A percentile compares a stretch with the other conserved stretches of the same genome.
Conservation (phyloP, 2,888 invertebrate species). For the Dione juno region DNA sequence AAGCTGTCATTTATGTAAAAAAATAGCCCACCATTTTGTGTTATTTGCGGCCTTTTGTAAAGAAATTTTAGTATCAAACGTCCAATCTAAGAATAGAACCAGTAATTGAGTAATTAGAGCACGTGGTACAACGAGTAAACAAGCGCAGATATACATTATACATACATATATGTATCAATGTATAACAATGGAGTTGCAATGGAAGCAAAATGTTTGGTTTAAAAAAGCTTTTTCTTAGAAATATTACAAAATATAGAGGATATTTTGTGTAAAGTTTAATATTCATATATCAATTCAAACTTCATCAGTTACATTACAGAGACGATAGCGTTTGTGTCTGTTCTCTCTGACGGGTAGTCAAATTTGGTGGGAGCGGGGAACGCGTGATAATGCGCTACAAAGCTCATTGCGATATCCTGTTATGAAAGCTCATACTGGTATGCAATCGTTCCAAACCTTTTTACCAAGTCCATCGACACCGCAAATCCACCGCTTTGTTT, state of each 20-base stretch:
- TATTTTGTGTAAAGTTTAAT: too few species aligned
- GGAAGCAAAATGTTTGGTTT: background rate
- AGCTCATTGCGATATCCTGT: too few species aligned
- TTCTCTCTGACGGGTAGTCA: too few species aligned
- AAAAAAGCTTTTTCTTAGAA: background rate
- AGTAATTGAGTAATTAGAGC: conserved; percentile 69
- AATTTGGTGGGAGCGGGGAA: too few species aligned
- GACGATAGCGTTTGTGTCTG: too few species aligned
- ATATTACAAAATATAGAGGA: background rate
- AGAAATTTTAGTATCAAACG: background rate
- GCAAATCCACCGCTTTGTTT: conserved; percentile 15
- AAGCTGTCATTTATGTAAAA: background rate
- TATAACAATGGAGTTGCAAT: background rate
- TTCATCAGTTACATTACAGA: too few species aligned
- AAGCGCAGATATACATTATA: conserved; percentile 31
- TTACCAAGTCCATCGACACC: background rate
- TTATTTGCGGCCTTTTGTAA: background rate
- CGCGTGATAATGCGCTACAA: too few species aligned
- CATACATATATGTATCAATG: conserved; percentile 14
- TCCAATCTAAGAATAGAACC: conserved; percentile 61
- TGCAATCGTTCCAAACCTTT: background rate
- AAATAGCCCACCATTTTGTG: background rate
- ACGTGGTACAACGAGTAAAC: conserved; percentile 60
- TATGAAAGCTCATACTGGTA: background rate
- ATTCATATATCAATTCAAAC: too few species aligned